Conservation (phyloP, 2,888 invertebrate genomes). For the Alsophila aescularia region DNA sequence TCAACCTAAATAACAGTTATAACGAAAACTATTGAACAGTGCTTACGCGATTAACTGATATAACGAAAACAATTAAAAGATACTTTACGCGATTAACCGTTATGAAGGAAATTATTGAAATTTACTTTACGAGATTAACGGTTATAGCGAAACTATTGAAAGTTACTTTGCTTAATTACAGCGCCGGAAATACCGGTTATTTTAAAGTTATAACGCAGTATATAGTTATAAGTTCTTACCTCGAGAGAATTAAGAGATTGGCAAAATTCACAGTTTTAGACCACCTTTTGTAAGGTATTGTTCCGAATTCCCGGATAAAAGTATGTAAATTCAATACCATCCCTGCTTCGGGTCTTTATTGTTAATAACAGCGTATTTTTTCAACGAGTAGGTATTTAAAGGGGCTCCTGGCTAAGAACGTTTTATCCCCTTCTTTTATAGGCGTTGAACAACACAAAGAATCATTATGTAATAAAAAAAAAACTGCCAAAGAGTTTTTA, state of each 20-base stretch:
- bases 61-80: slow-evolving; percentile 66
- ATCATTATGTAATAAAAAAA: background rate
- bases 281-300: slow-evolving; percentile 52
- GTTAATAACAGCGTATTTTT: slow-evolving; percentile 46
- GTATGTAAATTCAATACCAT: slow-evolving; percentile 72
- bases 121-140: slow-evolving; percentile 60
- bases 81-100: slow-evolving; percentile 46
- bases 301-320: slow-evolving; percentile 56
- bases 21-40: slow-evolving; percentile 67
- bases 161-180: slow-evolving; percentile 76
- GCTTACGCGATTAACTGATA: slow-evolving; percentile 40
- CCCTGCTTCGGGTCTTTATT: slow-evolving; percentile 45
- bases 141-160: slow-evolving; percentile 70
- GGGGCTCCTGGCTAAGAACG: no score
- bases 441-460: no score
- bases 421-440: no score
- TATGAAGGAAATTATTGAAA: slow-evolving; percentile 63
- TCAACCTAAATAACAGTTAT: slow-evolving; percentile 35
- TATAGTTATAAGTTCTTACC: no score
- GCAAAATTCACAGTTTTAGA: slow-evolving; percentile 67
- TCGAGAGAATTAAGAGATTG: slow-evolving; percentile 36
- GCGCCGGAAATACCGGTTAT: slow-evolving; percentile 28
- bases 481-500: slow-evolving; percentile 1
- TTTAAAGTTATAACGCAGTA: slow-evolving; percentile 29
- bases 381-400: no score